Conservation (phyloP, 2,113 vertebrate species). For the Dermatemys mawii region DNA sequence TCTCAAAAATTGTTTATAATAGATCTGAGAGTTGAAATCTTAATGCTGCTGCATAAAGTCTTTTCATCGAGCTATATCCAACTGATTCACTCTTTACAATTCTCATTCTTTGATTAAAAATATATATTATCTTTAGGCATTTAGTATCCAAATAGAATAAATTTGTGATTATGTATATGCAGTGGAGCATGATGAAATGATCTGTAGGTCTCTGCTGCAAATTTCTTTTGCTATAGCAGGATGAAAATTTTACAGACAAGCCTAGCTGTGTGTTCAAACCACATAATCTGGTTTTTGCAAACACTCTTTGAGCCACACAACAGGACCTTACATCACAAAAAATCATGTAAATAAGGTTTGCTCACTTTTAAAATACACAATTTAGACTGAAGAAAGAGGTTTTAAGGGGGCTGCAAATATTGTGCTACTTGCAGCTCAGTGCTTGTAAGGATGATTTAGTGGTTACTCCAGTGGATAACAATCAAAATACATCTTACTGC, state of each 20-base stretch:
- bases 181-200: neutral
- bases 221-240: neutral
- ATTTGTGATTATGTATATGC: neutral
- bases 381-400: neutral
- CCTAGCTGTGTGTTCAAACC: neutral
- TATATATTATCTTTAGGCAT: neutral
- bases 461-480: neutral
- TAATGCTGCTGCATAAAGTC: fast-evolving
- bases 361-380: neutral
- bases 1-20: neutral
- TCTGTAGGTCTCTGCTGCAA: neutral
- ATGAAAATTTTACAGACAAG: neutral
- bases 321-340: neutral
- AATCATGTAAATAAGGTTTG: neutral
- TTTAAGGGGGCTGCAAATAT: neutral
- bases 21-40: neutral
- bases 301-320: neutral
- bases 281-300: neutral
- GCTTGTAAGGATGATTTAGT: neutral
- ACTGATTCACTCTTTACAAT: neutral
- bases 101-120: neutral
- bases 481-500: neutral
- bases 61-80: neutral
- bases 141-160: neutral
- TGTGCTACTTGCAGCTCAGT: neutral